Base-by-base conservation (phyloP, 2,797 vertebrate genomes). In the Columba guinea region DNA sequence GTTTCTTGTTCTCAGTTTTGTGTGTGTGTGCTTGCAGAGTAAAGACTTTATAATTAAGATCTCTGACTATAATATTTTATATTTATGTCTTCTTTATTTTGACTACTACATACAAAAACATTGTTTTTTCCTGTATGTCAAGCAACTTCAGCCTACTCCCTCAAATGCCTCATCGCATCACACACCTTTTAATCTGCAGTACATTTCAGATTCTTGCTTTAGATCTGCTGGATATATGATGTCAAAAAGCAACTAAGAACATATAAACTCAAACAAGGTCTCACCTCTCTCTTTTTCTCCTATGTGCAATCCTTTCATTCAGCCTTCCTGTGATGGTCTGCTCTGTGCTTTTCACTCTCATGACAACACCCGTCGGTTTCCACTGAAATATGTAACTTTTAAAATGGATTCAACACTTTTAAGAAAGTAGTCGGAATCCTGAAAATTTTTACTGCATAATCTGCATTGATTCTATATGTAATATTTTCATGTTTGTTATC, bases 81-180 rank as follows among this genome's bases (percentile, higher is more conserved):
- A 34, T 34, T 41, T 48, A 10, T 53, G 5, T 52, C 19, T 48
- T 30, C 9, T 65, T 65, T 69, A 32, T 81, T 39, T 22, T 64
- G 13, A n/a, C 11, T 73, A 80, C 9, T 44, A 41, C 5, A 23
- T 51, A 22, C 2, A 3, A 41, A 77, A 53, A 0, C 7, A 6
- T 34, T 20, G 1, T 7, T 89, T 78, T 55, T 69, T 48, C 26
- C 18, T 69, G 7, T 17, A 21, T 5, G 14, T 67, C 30, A 59
- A 75, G 20, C 2, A 71, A 18, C 7, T 75, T 84, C 23, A 39
- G 14, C 13, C 7, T 39, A 1, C 10, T 75, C 3, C 16, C 11
- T 83, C 34, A 65, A 27, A 63, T 74, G 87, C 5, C 11, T 76
- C 8, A 9, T 76, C 32, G 30, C 3, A 4, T 37, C 21, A 73